Evolutionary conservation across 2,113 vertebrate genomes (phyloP).

Genomic region (Holacanthus passer): DNA sequence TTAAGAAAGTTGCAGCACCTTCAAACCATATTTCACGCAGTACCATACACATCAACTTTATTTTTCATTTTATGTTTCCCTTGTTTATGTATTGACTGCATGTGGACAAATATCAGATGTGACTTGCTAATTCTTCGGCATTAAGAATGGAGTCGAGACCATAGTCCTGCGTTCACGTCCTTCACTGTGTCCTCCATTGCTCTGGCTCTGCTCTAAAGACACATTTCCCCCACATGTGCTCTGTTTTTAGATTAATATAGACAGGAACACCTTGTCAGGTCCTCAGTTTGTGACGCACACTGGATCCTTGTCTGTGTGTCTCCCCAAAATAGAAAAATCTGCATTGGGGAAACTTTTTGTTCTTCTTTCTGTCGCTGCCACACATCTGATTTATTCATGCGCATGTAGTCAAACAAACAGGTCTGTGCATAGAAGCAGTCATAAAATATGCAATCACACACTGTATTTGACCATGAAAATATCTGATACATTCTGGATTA

Average conservation of each 20-base stretch:
- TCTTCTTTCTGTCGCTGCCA: conserved; percentile 13
- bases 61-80: background rate
- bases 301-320: conserved; percentile 9
- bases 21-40: background rate
- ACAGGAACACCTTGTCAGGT: conserved; percentile 35
- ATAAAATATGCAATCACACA: background rate
- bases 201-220: conserved; percentile 8
- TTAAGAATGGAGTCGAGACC: conserved; percentile 3
- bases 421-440: background rate
- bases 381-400: conserved; percentile 2
- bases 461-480: background rate
- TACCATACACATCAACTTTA: background rate
- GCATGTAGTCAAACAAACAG: background rate
- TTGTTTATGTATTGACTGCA: background rate
- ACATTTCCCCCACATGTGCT: conserved; percentile 10
- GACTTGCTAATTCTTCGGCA: background rate
- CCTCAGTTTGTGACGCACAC: conserved; percentile 50
- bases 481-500: background rate
- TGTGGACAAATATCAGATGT: background rate
- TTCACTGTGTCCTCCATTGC: conserved; percentile 23
- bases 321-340: conserved; percentile 44
- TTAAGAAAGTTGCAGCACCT: background rate
- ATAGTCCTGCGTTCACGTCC: background rate
- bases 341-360: background rate
- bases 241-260: conserved; percentile 48